phyloP scores from a whole-genome alignment of 2,888 invertebrate species.

The Noctua fimbriata region DNA sequence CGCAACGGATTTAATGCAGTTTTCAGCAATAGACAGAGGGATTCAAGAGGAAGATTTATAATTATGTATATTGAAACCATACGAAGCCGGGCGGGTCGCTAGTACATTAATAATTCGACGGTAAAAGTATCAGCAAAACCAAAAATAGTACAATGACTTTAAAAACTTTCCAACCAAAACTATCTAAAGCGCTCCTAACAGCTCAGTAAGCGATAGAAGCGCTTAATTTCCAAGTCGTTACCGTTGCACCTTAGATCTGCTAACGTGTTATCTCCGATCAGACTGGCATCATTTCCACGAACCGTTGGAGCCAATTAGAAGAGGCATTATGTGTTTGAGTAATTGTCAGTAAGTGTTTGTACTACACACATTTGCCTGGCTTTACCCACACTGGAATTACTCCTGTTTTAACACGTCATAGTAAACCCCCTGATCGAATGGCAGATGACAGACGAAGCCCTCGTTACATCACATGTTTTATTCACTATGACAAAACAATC shows the following conservation, averaged over 20 bases:
- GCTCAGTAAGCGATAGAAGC: constrained; percentile 38
- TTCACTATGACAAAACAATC: not conserved
- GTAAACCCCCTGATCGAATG: not conserved
- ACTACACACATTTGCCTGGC: not conserved
- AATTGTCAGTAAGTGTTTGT: constrained; percentile 1
- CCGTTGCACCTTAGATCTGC: constrained; percentile 27
- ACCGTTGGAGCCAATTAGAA: constrained; percentile 27
- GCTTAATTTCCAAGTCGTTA: constrained; percentile 32
- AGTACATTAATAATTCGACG: not conserved
- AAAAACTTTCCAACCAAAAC: not conserved
- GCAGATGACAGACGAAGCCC: not conserved
- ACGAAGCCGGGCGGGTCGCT: too few relatives aligned
- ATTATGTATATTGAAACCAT: too few relatives aligned
- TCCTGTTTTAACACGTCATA: too few relatives aligned
- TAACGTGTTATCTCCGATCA: constrained; percentile 30
- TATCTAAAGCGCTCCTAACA: not conserved
- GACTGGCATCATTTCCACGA: constrained; percentile 19
- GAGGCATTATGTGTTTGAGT: constrained; percentile 9
- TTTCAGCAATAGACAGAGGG: too few relatives aligned
- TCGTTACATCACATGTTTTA: not conserved
- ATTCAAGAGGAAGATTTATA: too few relatives aligned
- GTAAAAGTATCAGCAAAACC: not conserved
- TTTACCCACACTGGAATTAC: too few relatives aligned
- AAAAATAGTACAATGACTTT: not conserved
- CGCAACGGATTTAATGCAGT: too few relatives aligned